Conservation (phyloP, 1,140 invertebrate genomes). For the Odontomachus brunneus region DNA sequence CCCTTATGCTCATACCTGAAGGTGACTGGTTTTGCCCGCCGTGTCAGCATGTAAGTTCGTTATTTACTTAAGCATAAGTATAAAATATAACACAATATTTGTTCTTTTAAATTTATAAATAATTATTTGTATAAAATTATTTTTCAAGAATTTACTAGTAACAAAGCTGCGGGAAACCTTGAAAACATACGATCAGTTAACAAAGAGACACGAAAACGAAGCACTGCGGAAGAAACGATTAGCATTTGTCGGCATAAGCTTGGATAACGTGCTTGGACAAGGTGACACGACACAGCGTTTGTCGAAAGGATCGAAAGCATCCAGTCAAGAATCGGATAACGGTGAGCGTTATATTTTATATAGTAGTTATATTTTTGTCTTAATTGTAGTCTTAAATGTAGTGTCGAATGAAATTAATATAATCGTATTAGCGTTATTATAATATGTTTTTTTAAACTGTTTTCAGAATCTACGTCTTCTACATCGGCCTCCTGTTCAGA, state of each 20-base stretch:
- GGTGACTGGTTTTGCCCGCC: slow-evolving; percentile 99
- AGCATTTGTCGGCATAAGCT: slow-evolving; percentile 91
- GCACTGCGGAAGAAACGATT: slow-evolving; percentile 90
- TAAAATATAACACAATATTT: too few relatives aligned
- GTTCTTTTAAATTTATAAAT: slow-evolving; percentile 20
- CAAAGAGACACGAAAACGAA: slow-evolving; percentile 89
- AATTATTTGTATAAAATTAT: slow-evolving; percentile 12
- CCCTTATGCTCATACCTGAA: slow-evolving; percentile 96
- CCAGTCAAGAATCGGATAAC: slow-evolving; percentile 78
- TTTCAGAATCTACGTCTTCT: slow-evolving; percentile 76
- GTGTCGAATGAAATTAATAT: too few relatives aligned
- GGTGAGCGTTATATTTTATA: slow-evolving; percentile 61
- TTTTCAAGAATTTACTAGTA: slow-evolving; percentile 89
- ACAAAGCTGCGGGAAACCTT: slow-evolving; percentile 88
- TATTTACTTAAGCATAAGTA: background rate
- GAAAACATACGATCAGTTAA: slow-evolving; percentile 87
- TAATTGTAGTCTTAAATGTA: background rate
- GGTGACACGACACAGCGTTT: slow-evolving; percentile 68
- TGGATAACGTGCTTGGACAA: slow-evolving; percentile 90
- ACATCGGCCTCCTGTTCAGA: slow-evolving; percentile 80
- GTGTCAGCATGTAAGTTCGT: slow-evolving; percentile 92
- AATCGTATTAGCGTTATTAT: too few relatives aligned
- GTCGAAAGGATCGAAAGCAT: slow-evolving; percentile 76
- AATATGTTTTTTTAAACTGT: slow-evolving; percentile 7
- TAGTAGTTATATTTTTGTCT: background rate